phyloP scores from a whole-genome alignment of 2,113 vertebrate species.

The Tauraco erythrolophus region DNA sequence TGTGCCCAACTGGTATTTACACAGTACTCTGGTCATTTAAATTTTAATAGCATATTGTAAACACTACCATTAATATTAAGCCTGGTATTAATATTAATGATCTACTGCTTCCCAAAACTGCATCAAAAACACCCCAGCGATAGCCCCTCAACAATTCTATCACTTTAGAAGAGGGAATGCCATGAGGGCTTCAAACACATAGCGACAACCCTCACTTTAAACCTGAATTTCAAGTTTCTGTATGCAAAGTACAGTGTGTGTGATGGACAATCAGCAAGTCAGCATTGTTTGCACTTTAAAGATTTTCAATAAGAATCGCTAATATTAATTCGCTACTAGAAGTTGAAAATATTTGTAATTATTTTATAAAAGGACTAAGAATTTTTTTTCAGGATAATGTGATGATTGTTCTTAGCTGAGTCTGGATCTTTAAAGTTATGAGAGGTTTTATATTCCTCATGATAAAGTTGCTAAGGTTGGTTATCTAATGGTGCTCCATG shows the following conservation, averaged over 20 bases:
- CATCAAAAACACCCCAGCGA: background rate
- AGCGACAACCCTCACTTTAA: background rate
- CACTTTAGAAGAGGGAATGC: background rate
- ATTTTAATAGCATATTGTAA: slow-evolving; percentile 5
- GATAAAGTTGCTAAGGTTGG: background rate
- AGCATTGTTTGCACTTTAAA: background rate
- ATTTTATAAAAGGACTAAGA: background rate
- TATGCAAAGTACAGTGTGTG: background rate
- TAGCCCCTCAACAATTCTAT: background rate
- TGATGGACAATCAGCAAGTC: background rate
- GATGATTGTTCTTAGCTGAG: background rate
- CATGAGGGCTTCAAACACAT: background rate
- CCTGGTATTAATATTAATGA: background rate
- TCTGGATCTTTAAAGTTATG: background rate
- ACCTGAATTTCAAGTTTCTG: background rate
- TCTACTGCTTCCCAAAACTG: background rate
- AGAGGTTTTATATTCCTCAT: background rate
- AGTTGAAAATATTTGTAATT: background rate
- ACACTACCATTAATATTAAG: slow-evolving; percentile 24
- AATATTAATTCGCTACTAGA: background rate
- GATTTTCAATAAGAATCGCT: background rate
- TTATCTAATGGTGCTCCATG: background rate
- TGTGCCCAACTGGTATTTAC: background rate
- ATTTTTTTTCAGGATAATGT: background rate
- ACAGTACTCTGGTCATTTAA: background rate